These are phyloP conservation scores for Scelioninae gen. 2 DNA, from an alignment of 2,888 invertebrate species.

Conservation along the genomic window DNA sequence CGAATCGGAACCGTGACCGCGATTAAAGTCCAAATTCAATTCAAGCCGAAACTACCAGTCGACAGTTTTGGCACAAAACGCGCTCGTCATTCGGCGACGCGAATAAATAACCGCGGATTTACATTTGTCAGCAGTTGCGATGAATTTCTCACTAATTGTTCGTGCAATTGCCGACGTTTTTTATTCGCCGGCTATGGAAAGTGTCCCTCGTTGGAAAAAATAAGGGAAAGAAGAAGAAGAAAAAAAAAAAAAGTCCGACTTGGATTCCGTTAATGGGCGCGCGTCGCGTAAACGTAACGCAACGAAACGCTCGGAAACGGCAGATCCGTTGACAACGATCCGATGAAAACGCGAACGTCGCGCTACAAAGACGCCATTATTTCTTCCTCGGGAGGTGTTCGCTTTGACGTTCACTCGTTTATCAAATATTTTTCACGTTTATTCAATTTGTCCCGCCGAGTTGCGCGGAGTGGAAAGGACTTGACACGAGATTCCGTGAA, in stretches of 20 bases:
- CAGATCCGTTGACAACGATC: too few relatives aligned
- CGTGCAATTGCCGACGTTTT: constrained; percentile 16
- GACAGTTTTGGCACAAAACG: constrained; percentile 48
- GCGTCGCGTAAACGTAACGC: neutral
- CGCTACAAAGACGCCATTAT: too few relatives aligned
- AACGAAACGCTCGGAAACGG: too few relatives aligned
- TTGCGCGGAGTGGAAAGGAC: too few relatives aligned
- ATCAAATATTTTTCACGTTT: too few relatives aligned
- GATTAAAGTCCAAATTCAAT: constrained; percentile 57
- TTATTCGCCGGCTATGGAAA: constrained; percentile 1
- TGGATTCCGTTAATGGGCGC: neutral
- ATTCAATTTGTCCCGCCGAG: too few relatives aligned
- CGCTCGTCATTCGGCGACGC: constrained; percentile 44
- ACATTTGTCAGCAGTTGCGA: constrained; percentile 39
- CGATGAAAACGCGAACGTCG: too few relatives aligned
- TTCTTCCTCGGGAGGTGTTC: too few relatives aligned
- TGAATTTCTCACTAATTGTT: constrained; percentile 33
- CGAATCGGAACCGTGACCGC: constrained; percentile 59
- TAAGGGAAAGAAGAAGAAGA: neutral
- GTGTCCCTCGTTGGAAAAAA: neutral
- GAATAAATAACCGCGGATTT: constrained; percentile 49
- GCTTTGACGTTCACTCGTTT: neutral
- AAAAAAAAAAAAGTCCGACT: neutral
- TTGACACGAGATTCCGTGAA: too few relatives aligned
- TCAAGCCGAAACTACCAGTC: constrained; percentile 48